Evolutionary conservation across 92 coral and sea anemone species (phyloP), one percentile per base, ranked within the genome.

Genomic region (Porites divaricata): DNA sequence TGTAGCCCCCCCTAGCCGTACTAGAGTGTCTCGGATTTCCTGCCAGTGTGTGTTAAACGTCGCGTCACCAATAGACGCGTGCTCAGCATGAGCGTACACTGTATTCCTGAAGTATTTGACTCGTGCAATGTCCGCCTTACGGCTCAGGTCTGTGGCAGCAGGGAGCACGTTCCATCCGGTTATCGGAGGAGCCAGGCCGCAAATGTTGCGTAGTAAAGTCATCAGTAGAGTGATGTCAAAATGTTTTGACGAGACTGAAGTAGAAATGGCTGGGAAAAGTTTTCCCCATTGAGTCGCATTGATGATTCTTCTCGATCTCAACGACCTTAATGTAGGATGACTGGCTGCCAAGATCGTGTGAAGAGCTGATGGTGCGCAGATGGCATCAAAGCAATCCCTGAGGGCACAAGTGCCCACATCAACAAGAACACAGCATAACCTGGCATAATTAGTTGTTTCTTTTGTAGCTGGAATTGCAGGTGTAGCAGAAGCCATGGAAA

Each of bases 91-190:
- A 35, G 45, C 45, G 45, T 35, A 35, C 45, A 35, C 45, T 35
- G 45, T 35, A 35, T 35, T 35, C 45, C 45, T 35, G 45, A 35
- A 35, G 45, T 35, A 35, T 35, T 35, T 35, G 45, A 35, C 6
- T 35, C 45, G 45, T 3, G 45, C 45, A 35, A 35, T 35, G 81
- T 86, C 89, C 14, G 79, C 89, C 17, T 67, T 84, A 10, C 16
- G 57, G 72, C 84, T 86, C 20, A 10, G 21, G 50, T 86, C 89
- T 52, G 84, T 35, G 8, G 89, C 52, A 61, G 75, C 22, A 23
- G 89, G 84, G 8, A 78, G 78, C 45, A 45, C 64, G n/a, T 86
- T 79, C 89, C 89, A 86, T 45, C 89, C 89, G 4, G 89, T 59
- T 22, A 79, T 28, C 45, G 89, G 89, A 66, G 41, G 3, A 66